These are phyloP conservation scores for Drosophila ohnishii DNA, from an alignment of 1,140 invertebrate species.

Conservation along the genomic window DNA sequence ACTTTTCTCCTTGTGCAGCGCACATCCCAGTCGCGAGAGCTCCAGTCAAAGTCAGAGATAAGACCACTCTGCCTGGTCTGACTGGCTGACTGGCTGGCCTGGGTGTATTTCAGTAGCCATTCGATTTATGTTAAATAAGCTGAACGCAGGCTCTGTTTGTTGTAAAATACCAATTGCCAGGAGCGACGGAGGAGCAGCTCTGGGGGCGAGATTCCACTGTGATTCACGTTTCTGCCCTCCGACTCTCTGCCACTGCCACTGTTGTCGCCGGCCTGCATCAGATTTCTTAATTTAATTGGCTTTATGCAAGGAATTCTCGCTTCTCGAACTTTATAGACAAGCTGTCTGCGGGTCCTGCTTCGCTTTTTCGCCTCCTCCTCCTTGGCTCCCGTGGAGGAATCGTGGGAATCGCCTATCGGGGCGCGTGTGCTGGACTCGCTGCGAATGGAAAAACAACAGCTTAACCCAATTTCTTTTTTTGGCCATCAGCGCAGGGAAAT, in stretches of 20 bases:
- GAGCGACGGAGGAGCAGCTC: conserved; percentile 15
- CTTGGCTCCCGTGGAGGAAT: conserved; percentile 2
- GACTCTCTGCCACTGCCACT: conserved; percentile 20
- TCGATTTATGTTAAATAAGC: conserved; percentile 82
- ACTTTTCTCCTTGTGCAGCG: conserved; percentile 26
- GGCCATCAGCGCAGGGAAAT: conserved; percentile 21
- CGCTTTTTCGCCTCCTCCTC: not conserved
- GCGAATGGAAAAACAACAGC: conserved; percentile 42
- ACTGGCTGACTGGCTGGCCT: conserved; percentile 21
- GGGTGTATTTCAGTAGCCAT: conserved; percentile 79
- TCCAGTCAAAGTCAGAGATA: conserved; percentile 46
- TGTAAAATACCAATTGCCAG: conserved; percentile 79
- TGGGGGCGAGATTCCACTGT: conserved; percentile 29
- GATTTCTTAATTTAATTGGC: conserved; percentile 82
- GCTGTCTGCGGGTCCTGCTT: conserved; percentile 59
- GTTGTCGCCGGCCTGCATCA: conserved; percentile 67
- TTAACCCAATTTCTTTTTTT: conserved; percentile 54
- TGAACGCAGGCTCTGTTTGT: conserved; percentile 71
- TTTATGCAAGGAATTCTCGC: conserved; percentile 76
- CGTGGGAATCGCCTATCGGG: conserved; percentile 46
- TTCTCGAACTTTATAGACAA: conserved; percentile 68
- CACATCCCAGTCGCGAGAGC: conserved; percentile 20
- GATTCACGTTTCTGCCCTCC: conserved; percentile 66
- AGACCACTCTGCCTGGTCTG: conserved; percentile 18
- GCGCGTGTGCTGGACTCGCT: conserved; percentile 30